Percentiles rank a stretch among this genome's conserved stretches.
phyloP scores from a whole-genome alignment of 64 coral and sea anemone species.

The Actinia equina region DNA sequence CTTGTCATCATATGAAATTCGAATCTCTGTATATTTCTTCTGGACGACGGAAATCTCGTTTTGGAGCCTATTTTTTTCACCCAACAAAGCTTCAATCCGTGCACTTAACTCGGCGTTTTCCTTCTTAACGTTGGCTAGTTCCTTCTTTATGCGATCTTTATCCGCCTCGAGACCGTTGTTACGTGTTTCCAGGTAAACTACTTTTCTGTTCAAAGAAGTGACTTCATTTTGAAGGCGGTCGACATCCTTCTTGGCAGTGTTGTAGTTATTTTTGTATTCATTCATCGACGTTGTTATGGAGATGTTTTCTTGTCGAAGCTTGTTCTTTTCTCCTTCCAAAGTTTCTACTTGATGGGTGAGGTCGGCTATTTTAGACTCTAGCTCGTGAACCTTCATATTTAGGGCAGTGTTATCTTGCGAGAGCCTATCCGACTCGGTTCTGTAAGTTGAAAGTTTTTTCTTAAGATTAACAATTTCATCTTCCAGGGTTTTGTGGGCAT shows the following conservation, averaged over 20 bases:
- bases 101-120: conserved; percentile 81
- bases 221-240: conserved; percentile 90
- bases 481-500: conserved; percentile 54
- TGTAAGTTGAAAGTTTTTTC: conserved; percentile 47
- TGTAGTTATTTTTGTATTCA: conserved; percentile 84
- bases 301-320: conserved; percentile 74
- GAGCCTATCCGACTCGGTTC: conserved; percentile 76
- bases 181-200: conserved; percentile 68
- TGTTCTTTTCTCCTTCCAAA: conserved; percentile 78
- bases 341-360: conserved; percentile 63
- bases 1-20: conserved; percentile 42
- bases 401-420: conserved; percentile 65
- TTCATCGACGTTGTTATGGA: conserved; percentile 49
- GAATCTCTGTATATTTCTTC: conserved; percentile 76
- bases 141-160: conserved; percentile 80
- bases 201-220: conserved; percentile 62
- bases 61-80: conserved; percentile 78
- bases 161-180: conserved; percentile 75
- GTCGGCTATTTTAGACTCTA: conserved; percentile 65
- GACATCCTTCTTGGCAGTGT: conserved; percentile 68
- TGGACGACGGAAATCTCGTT: conserved; percentile 64
- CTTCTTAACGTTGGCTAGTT: conserved; percentile 59
- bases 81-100: conserved; percentile 66
- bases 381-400: conserved; percentile 69
- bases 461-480: conserved; percentile 77